Conservation (phyloP, 1,140 invertebrate species). For the Thalassaphorura encarpata region DNA sequence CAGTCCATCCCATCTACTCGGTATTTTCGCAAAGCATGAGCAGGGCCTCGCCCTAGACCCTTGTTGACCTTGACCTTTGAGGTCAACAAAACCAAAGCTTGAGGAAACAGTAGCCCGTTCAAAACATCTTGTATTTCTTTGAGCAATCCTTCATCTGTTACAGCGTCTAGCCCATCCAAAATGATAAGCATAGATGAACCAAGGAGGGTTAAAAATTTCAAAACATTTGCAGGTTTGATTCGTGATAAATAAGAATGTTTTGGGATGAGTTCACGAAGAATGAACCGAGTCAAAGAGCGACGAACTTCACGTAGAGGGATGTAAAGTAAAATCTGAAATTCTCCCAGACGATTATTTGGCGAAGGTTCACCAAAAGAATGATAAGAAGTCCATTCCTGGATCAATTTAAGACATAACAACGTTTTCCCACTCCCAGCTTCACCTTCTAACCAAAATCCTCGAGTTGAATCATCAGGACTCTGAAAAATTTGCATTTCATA, state of each 20-base stretch:
- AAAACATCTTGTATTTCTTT: constrained; percentile 44
- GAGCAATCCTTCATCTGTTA: constrained; percentile 38
- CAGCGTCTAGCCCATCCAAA: constrained; percentile 47
- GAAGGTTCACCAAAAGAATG: constrained; percentile 36
- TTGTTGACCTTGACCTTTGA: constrained; percentile 39
- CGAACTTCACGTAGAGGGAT: constrained; percentile 45
- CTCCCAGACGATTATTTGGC: constrained; percentile 33
- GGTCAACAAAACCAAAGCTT: constrained; percentile 45
- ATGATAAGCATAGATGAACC: constrained; percentile 43
- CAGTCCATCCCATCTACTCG: constrained; percentile 44
- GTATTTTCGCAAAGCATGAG: constrained; percentile 36
- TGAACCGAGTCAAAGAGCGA: constrained; percentile 38
- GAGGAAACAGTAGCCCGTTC: constrained; percentile 46
- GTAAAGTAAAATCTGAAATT: constrained; percentile 39
- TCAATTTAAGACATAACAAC: constrained; percentile 42
- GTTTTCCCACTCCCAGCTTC: constrained; percentile 45
- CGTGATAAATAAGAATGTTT: constrained; percentile 36
- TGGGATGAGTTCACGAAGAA: constrained; percentile 43
- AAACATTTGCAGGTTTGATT: constrained; percentile 35
- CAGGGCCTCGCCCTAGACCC: too few relatives aligned
- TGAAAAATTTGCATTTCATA: too few relatives aligned
- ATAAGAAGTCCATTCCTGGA: constrained; percentile 46
- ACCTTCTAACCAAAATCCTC: constrained; percentile 40
- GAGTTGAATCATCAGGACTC: constrained; percentile 26
- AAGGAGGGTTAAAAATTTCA: constrained; percentile 38